These are phyloP conservation scores for Hypotaenidia okinawae DNA, from an alignment of 2,797 vertebrate genomes.

Conservation along the genomic window DNA sequence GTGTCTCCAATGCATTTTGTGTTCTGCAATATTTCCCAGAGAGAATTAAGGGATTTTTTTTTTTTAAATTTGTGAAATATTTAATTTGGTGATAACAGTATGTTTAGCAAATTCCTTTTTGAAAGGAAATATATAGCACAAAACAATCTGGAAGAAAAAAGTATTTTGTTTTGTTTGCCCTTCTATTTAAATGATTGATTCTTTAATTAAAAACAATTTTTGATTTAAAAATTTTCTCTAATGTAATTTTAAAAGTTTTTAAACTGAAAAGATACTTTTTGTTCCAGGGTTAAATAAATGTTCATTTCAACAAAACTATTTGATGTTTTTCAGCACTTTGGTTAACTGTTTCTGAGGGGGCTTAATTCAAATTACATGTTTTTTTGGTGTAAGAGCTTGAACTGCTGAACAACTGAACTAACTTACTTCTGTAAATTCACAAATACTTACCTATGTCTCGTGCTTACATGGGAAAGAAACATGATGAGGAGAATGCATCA, in stretches of 20 bases:
- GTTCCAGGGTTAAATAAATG: background rate
- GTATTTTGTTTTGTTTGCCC: background rate
- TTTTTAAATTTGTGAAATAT: background rate
- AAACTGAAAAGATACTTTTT: background rate
- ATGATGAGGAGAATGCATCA: background rate
- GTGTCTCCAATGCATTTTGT: background rate
- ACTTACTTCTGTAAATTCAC: background rate
- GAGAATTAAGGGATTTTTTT: background rate
- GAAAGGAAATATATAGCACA: background rate
- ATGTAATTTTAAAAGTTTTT: background rate
- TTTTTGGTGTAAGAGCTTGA: background rate
- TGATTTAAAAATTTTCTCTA: background rate
- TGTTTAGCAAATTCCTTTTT: background rate
- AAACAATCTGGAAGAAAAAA: background rate
- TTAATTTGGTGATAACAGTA: background rate
- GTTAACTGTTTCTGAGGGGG: accelerated
- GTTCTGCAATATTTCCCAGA: background rate
- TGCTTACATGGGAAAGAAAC: background rate
- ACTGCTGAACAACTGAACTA: background rate
- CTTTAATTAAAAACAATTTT: background rate
- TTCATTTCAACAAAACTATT: background rate
- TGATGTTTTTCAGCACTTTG: background rate
- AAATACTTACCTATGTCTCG: background rate
- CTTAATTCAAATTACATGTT: background rate
- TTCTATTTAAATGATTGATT: background rate